Base-by-base conservation (phyloP, 1,140 invertebrate species). In the Lepeophtheirus salmonis region DNA sequence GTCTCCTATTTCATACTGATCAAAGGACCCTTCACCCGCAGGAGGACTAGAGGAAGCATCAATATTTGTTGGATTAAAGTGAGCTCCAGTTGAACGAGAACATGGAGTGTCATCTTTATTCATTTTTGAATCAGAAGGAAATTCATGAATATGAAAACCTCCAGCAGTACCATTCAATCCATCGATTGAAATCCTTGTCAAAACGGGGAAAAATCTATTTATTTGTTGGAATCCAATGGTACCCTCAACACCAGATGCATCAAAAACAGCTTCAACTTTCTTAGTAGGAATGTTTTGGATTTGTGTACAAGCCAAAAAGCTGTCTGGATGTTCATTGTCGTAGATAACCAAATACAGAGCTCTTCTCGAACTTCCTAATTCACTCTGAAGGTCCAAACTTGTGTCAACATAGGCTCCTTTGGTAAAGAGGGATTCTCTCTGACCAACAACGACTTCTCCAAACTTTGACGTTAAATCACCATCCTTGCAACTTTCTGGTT, bases 1-100 rank as follows among this genome's bases (percentile, higher is more conserved):
- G 71, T 95, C 89, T 0, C 89, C 88, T 13, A 90, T 71, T 2
- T 84, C 78, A 67, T 90, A 94, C 67, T 86, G 81, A 70, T 94
- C 86, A 69, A 87, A 84, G 2, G 87, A 89, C 22, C 84, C 83
- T 63, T 76, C 72, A 20, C 67, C 69, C 21, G 67, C 64, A 51
- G 61, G 50, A n/a, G 70, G 68, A 57, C 65, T 67, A 14, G 65
- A 64, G 3, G 59, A 64, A 26, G 66, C 56, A 51, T 69, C 65
- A 3, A 75, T 67, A 16, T 66, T 66, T 62, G 72, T 76, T 1
- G 77, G 77, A 67, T 79, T 77, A 64, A 71, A 76, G 64, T 72
- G 70, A 3, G 68, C 70, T 1, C 70, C 71, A 50, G 67, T 66
- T n/a, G 65, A 64, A 20, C 65, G 62, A 59, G 74, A 76, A 2